phyloP scores from a whole-genome alignment of 2,888 invertebrate species.

The Eutolmus rufibarbis region DNA sequence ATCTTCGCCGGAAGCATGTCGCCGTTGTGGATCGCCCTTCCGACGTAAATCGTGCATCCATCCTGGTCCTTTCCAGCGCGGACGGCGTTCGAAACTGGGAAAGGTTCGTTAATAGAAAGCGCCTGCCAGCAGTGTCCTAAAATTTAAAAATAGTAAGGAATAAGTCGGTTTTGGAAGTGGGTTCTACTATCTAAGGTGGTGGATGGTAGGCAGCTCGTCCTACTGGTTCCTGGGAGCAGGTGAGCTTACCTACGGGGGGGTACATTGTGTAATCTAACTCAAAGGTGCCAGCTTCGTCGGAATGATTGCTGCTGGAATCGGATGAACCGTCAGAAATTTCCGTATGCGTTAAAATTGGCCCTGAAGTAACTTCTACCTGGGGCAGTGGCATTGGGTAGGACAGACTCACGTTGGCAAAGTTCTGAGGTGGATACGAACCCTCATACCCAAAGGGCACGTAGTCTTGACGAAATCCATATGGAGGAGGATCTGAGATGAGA shows the following conservation, averaged over 20 bases:
- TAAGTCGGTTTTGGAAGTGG: background rate
- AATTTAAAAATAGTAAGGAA: background rate
- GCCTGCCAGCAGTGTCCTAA: slow-evolving; percentile 31
- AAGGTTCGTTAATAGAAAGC: background rate
- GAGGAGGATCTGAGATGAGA: slow-evolving; percentile 31
- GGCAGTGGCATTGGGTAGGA: slow-evolving; percentile 40
- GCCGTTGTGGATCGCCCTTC: slow-evolving; percentile 72
- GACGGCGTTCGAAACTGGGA: slow-evolving; percentile 60
- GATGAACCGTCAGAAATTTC: background rate
- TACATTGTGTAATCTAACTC: slow-evolving; percentile 17
- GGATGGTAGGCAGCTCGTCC: background rate
- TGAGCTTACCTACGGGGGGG: slow-evolving; percentile 33
- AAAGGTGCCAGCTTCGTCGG: background rate
- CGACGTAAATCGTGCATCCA: slow-evolving; percentile 77
- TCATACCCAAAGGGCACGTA: background rate
- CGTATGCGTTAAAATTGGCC: background rate
- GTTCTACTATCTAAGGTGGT: background rate
- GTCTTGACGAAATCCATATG: slow-evolving; percentile 39
- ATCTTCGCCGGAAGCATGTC: slow-evolving; percentile 71
- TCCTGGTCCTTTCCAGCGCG: slow-evolving; percentile 74
- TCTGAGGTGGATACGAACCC: background rate
- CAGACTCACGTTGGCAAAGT: background rate
- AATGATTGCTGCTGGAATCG: slow-evolving; percentile 7
- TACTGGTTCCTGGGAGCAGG: background rate
- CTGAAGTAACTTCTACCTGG: background rate